Evolutionary conservation across 2,797 vertebrate species (phyloP).

Genomic region (Alectoris magna): DNA sequence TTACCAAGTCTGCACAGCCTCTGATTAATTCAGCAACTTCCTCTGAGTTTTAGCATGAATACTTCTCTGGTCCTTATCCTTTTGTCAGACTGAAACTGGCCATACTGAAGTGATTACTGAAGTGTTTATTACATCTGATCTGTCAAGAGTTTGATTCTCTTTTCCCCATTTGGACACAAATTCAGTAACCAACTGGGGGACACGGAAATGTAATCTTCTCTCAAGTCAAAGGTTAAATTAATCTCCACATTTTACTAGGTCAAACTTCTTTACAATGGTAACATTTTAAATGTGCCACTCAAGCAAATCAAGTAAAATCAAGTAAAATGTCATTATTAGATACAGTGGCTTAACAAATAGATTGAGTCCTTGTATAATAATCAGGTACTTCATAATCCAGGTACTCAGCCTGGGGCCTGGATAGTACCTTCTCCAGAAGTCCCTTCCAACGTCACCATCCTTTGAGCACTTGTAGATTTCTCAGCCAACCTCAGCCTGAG

Average conservation of each 20-base stretch:
- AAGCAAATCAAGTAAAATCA: not conserved
- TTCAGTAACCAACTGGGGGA: not conserved
- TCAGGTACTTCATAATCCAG: not conserved
- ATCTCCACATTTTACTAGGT: not conserved
- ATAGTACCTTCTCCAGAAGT: not conserved
- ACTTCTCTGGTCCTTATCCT: not conserved
- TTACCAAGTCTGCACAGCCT: not conserved
- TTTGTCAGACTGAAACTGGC: not conserved
- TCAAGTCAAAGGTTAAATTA: not conserved
- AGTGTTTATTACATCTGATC: not conserved
- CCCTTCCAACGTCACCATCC: not conserved
- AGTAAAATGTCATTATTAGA: too few species aligned
- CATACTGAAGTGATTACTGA: not conserved
- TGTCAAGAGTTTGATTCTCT: not conserved
- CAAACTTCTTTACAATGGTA: not conserved
- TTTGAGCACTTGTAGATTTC: not conserved
- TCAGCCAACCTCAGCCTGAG: not conserved
- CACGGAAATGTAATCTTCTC: not conserved
- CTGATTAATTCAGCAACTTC: not conserved
- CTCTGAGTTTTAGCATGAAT: not conserved
- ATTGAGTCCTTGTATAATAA: not conserved
- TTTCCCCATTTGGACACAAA: not conserved
- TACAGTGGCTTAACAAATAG: not conserved
- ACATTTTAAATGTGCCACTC: not conserved
- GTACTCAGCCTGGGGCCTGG: rapidly evolving